Evolutionary conservation across 2,797 vertebrate genomes (phyloP).

Genomic region (Odontamblyopus rebecca): DNA sequence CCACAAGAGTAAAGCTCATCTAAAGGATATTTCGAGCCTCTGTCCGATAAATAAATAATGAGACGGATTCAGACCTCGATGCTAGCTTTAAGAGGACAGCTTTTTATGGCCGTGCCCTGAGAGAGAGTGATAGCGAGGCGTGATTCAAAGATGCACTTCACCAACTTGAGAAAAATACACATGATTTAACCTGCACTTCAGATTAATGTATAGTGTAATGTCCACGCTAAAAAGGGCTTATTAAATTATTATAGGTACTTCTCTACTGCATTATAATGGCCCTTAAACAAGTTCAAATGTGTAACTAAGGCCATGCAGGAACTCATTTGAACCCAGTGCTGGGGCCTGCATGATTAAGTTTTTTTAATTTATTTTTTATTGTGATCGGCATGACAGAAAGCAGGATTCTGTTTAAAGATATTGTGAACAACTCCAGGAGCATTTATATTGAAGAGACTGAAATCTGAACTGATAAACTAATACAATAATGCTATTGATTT

Average conservation of each 20-base stretch:
- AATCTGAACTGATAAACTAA: no score
- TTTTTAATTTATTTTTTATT: no score
- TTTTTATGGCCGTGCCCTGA: conserved; percentile 56
- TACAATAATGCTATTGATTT: no score
- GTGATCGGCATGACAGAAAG: no score
- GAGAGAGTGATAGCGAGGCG: conserved; percentile 28
- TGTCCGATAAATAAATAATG: conserved; percentile 68
- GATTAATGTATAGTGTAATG: conserved; percentile 23
- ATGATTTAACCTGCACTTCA: conserved; percentile 22
- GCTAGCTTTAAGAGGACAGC: conserved; percentile 55
- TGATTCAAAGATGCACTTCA: conserved; percentile 18
- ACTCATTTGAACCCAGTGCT: background rate
- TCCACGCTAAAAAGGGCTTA: conserved; percentile 22
- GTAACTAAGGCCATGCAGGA: background rate
- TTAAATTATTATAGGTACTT: conserved; percentile 23
- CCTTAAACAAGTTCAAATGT: background rate
- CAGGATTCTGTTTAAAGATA: no score
- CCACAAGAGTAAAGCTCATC: conserved; percentile 48
- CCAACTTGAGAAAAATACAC: conserved; percentile 14
- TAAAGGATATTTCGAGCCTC: conserved; percentile 59
- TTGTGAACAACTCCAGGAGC: no score
- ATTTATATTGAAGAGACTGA: no score
- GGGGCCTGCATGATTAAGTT: no score
- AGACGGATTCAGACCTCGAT: conserved; percentile 59
- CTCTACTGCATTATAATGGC: conserved; percentile 42